Percentiles rank a stretch among this genome's conserved stretches.
Conservation (phyloP, 2,113 vertebrate species). For the Tupaia chinensis region DNA sequence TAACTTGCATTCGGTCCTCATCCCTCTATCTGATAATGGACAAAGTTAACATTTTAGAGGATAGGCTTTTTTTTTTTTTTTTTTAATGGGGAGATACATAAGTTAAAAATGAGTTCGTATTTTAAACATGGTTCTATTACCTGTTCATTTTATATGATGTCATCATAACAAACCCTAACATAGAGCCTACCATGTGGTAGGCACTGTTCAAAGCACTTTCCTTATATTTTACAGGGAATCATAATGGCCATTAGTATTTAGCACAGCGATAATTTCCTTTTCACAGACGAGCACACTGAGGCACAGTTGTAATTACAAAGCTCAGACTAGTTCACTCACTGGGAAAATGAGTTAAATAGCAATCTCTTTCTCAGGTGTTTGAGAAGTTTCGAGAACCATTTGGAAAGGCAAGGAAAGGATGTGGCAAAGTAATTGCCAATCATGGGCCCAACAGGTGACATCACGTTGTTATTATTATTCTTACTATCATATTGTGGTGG, state of each 20-base stretch:
- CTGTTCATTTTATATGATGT: neutral
- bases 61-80: neutral
- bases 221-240: neutral
- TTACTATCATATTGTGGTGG: neutral
- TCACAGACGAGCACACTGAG: neutral
- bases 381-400: neutral
- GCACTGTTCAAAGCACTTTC: neutral
- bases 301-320: neutral
- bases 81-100: neutral
- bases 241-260: neutral
- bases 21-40: neutral
- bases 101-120: constrained; percentile 21
- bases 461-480: neutral
- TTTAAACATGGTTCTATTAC: neutral
- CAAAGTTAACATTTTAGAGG: neutral
- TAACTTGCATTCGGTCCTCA: neutral
- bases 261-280: neutral
- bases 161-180: neutral
- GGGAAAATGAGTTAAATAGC: neutral
- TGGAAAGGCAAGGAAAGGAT: neutral
- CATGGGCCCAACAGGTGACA: neutral
- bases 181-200: neutral
- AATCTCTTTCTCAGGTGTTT: neutral
- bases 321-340: neutral
- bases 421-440: neutral